Conservation (phyloP, 2,797 vertebrate species). For the Chelon labrosus region DNA sequence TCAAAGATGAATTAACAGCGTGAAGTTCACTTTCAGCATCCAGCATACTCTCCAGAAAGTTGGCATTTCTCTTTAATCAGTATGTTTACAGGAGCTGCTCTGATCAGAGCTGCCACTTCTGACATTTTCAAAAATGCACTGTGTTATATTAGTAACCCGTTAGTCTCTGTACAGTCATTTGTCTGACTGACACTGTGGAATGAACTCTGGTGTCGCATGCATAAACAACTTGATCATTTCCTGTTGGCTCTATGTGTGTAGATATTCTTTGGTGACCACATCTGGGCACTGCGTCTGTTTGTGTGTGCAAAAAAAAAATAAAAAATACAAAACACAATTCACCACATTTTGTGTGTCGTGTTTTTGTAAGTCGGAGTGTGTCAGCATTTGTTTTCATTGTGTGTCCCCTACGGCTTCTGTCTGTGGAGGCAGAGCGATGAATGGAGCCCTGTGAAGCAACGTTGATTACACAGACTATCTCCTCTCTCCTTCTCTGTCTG, state of each 20-base stretch:
- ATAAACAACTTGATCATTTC: slow-evolving; percentile 36
- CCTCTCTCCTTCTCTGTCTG: slow-evolving; percentile 26
- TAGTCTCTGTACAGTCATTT: slow-evolving; percentile 36
- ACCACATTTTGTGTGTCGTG: slow-evolving; percentile 20
- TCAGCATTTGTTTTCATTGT: slow-evolving; percentile 9
- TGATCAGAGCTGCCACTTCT: slow-evolving; percentile 11
- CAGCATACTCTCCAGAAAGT: not conserved
- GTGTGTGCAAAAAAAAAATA: not conserved
- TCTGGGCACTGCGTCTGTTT: not conserved
- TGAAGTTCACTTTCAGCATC: not conserved
- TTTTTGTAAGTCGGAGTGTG: slow-evolving; percentile 11
- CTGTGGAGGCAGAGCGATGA: slow-evolving; percentile 51
- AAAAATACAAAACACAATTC: slow-evolving; percentile 8
- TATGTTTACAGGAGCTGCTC: slow-evolving; percentile 17
- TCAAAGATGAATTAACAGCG: not conserved
- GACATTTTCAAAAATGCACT: slow-evolving; percentile 40
- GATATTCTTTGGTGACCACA: not conserved
- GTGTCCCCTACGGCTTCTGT: slow-evolving; percentile 42
- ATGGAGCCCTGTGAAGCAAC: slow-evolving; percentile 45
- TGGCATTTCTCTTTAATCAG: not conserved
- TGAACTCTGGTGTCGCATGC: slow-evolving; percentile 10
- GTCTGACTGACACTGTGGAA: slow-evolving; percentile 39
- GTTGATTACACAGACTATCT: slow-evolving; percentile 52
- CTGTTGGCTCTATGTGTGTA: not conserved
- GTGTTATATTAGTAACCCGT: slow-evolving; percentile 30